Evolutionary conservation across 2,888 invertebrate species (phyloP).

Genomic region (Mimachlamys varia): DNA sequence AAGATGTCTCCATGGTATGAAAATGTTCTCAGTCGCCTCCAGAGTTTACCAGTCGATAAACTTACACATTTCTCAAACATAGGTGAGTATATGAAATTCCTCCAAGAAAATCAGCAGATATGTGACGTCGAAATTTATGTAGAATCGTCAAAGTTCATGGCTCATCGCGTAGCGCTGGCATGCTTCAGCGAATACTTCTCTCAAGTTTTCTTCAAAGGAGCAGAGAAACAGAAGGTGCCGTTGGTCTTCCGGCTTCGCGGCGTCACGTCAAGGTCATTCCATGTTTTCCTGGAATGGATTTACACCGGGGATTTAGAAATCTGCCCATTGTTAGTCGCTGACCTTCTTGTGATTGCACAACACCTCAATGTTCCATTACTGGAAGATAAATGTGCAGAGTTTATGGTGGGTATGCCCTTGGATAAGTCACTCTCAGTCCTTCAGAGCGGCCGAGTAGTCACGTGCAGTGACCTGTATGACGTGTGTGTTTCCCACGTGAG

Average conservation of each 20-base stretch:
- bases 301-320: conserved; percentile 64
- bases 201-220: conserved; percentile 57
- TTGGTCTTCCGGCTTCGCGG: conserved; percentile 63
- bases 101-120: conserved; percentile 73
- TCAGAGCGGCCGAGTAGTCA: conserved; percentile 43
- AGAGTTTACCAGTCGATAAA: conserved; percentile 58
- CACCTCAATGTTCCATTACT: conserved; percentile 60
- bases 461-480: conserved; percentile 49
- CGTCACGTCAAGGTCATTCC: conserved; percentile 65
- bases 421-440: conserved; percentile 59
- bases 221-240: conserved; percentile 56
- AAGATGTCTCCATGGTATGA: not conserved
- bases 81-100: conserved; percentile 63
- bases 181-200: conserved; percentile 72
- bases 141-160: conserved; percentile 61
- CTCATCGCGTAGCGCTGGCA: conserved; percentile 68
- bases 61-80: conserved; percentile 64
- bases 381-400: conserved; percentile 46
- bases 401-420: conserved; percentile 56
- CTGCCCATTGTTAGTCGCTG: conserved; percentile 58
- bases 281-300: conserved; percentile 64
- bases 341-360: conserved; percentile 62
- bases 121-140: conserved; percentile 70
- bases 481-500: conserved; percentile 43
- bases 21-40: conserved; percentile 55